A percentile compares a stretch with the other conserved stretches of the same genome.
Conservation (phyloP, 1,140 invertebrate genomes). For the Rhagoletis zephyria region DNA sequence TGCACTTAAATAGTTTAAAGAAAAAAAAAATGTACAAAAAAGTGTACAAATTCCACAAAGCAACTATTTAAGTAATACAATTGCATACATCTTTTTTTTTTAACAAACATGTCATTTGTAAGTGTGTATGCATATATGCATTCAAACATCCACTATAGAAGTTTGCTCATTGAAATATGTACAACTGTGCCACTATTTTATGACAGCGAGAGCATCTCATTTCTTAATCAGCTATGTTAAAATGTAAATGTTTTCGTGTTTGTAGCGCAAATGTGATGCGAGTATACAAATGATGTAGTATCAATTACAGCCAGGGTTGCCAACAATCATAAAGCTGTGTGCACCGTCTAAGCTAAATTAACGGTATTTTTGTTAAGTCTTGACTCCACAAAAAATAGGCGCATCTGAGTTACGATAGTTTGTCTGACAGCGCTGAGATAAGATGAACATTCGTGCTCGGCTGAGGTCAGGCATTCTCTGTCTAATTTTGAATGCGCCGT, state of each 20-base stretch:
- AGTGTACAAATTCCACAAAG: background rate
- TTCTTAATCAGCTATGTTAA: background rate
- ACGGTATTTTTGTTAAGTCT: too few relatives aligned
- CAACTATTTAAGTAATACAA: background rate
- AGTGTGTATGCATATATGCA: background rate
- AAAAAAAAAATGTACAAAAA: background rate
- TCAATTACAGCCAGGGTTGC: background rate
- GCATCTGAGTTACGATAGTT: too few relatives aligned
- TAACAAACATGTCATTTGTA: background rate
- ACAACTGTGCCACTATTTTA: background rate
- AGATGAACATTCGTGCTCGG: too few relatives aligned
- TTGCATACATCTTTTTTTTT: background rate
- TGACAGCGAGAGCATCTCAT: background rate
- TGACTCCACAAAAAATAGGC: too few relatives aligned
- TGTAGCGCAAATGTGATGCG: background rate
- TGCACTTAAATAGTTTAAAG: background rate
- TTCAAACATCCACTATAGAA: background rate
- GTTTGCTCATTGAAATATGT: background rate
- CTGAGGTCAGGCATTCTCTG: too few relatives aligned
- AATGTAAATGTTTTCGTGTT: background rate
- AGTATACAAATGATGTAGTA: background rate
- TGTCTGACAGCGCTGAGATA: too few relatives aligned
- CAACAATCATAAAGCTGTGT: background rate
- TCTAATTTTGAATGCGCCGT: too few relatives aligned
- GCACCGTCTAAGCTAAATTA: too few relatives aligned